phyloP scores from a whole-genome alignment of 2,797 vertebrate species.

The Dryobates pubescens region DNA sequence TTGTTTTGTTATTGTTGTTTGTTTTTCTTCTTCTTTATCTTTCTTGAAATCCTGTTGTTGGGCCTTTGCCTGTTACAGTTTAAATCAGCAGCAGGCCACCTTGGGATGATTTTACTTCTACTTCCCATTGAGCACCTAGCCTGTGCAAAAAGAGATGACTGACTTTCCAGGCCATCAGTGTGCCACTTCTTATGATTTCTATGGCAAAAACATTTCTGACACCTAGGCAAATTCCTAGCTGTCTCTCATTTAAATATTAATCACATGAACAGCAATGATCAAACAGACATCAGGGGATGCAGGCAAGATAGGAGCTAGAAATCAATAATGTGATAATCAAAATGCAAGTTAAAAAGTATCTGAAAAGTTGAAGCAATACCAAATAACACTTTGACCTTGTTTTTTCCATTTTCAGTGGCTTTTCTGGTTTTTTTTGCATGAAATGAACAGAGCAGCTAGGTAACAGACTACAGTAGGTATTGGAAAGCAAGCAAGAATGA shows the following conservation, averaged over 20 bases:
- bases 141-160: neutral
- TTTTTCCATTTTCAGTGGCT: neutral
- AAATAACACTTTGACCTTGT: neutral
- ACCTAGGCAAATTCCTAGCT: neutral
- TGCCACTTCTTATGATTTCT: neutral
- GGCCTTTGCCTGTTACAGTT: neutral
- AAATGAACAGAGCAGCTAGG: neutral
- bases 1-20: no score
- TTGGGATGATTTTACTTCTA: neutral
- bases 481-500: neutral
- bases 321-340: neutral
- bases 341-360: neutral
- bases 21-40: no score
- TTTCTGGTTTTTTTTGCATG: neutral
- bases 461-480: neutral
- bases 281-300: neutral
- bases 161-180: neutral
- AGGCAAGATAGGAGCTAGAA: neutral
- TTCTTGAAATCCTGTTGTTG: neutral
- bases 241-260: neutral
- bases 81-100: neutral
- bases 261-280: neutral
- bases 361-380: neutral
- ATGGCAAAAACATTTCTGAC: neutral
- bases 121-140: neutral